These are phyloP conservation scores for Cyphomyrmex costatus DNA, from an alignment of 1,140 invertebrate genomes.

Conservation along the genomic window DNA sequence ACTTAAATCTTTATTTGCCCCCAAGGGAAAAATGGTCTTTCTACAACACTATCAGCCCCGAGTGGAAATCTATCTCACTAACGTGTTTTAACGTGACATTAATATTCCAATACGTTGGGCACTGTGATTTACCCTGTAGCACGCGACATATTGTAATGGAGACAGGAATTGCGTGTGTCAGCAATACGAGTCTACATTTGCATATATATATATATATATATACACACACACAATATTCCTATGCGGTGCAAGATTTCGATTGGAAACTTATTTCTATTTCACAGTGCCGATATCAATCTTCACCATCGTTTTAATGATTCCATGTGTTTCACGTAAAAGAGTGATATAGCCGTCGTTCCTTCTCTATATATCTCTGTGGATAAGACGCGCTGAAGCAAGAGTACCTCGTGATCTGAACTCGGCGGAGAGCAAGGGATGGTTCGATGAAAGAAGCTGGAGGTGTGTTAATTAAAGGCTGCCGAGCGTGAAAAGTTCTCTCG, in stretches of 20 bases:
- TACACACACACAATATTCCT: background rate
- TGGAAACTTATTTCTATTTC: background rate
- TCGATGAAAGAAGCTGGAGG: conserved; percentile 36
- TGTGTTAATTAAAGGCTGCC: conserved; percentile 52
- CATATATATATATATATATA: too few relatives aligned
- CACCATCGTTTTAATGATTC: background rate
- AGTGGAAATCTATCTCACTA: conserved; percentile 48
- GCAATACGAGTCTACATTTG: background rate
- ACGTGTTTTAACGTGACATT: conserved; percentile 49
- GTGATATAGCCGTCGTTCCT: background rate
- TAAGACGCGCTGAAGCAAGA: conserved; percentile 13
- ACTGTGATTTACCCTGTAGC: conserved; percentile 32
- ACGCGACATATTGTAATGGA: conserved; percentile 24
- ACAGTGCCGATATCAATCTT: background rate
- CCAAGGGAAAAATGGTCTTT: conserved; percentile 16
- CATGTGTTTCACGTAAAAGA: background rate
- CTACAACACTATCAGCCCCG: conserved; percentile 36
- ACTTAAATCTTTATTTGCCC: conserved; percentile 56
- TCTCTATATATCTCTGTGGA: background rate
- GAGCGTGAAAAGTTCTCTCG: conserved; percentile 48
- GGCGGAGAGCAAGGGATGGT: background rate
- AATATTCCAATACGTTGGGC: conserved; percentile 48
- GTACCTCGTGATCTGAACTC: conserved; percentile 1
- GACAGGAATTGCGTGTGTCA: background rate
- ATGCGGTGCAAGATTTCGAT: background rate